Evolutionary conservation across 2,797 vertebrate species (phyloP).

Genomic region (Myiotriccus ornatus): DNA sequence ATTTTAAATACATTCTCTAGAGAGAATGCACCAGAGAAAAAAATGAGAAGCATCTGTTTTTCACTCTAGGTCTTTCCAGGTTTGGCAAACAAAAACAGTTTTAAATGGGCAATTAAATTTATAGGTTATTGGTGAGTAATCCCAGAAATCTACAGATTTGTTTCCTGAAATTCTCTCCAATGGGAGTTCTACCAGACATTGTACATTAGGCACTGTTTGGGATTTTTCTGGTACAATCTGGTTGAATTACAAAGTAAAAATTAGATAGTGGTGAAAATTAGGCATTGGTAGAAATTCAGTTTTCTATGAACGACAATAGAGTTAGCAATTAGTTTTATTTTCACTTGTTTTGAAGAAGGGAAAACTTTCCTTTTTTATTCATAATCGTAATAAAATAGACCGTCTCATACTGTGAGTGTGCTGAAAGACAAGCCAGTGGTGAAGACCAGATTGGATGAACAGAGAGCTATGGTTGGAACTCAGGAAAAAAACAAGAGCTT

Average conservation of each 20-base stretch:
- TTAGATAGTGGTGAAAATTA: not conserved
- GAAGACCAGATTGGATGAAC: not conserved
- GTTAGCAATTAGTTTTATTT: not conserved
- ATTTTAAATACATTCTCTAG: not conserved
- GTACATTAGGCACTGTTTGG: not conserved
- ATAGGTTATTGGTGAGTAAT: not conserved
- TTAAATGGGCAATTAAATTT: constrained; percentile 43
- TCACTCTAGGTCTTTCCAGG: not conserved
- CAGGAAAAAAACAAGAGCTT: not conserved
- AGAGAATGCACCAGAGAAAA: not conserved
- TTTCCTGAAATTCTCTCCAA: not conserved
- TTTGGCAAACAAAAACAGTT: constrained; percentile 23
- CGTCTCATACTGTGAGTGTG: accelerated
- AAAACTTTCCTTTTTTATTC: not conserved
- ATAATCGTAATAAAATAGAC: not conserved
- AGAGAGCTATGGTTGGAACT: not conserved
- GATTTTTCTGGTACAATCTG: not conserved
- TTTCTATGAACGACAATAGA: accelerated
- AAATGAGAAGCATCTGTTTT: constrained; percentile 15
- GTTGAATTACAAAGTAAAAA: not conserved
- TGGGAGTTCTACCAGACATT: not conserved
- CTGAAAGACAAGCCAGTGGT: accelerated
- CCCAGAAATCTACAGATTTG: not conserved
- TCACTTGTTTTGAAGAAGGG: not conserved
- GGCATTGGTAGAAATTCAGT: not conserved